Percentiles rank a stretch among this genome's conserved stretches.
These are phyloP conservation scores for Drepana falcataria DNA, from an alignment of 2,888 invertebrate genomes.

Conservation along the genomic window DNA sequence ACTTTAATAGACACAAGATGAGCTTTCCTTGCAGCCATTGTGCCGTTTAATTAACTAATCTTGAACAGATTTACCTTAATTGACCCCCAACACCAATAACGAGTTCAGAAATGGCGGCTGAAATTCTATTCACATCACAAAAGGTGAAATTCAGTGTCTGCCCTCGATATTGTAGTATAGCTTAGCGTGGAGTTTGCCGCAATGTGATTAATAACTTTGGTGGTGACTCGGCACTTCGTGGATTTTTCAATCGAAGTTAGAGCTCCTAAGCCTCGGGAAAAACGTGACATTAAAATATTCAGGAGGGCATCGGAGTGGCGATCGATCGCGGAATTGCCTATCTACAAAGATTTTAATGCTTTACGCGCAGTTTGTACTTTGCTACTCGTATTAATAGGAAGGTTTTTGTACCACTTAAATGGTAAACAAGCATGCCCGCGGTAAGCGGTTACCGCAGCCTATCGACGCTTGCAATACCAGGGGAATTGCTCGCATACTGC, in stretches of 20 bases:
- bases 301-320: constrained; percentile 22
- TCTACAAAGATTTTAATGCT: constrained; percentile 3
- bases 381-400: background rate
- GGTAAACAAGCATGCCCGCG: no score
- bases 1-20: no score
- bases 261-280: constrained; percentile 24
- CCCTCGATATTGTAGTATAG: constrained; percentile 22
- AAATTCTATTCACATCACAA: background rate
- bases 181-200: constrained; percentile 23
- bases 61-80: no score
- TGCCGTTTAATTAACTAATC: no score
- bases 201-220: constrained; percentile 41
- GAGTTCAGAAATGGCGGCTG: background rate
- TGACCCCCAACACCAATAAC: no score
- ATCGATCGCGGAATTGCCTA: constrained; percentile 22
- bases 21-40: no score
- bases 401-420: no score
- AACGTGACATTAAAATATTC: constrained; percentile 51
- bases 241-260: constrained; percentile 48
- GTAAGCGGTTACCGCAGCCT: no score
- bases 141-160: constrained; percentile 11
- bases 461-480: no score
- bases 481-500: no score
- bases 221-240: constrained; percentile 34
- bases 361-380: background rate